Evolutionary conservation across 2,888 invertebrate species (phyloP).

Genomic region (Orgyia antiqua): DNA sequence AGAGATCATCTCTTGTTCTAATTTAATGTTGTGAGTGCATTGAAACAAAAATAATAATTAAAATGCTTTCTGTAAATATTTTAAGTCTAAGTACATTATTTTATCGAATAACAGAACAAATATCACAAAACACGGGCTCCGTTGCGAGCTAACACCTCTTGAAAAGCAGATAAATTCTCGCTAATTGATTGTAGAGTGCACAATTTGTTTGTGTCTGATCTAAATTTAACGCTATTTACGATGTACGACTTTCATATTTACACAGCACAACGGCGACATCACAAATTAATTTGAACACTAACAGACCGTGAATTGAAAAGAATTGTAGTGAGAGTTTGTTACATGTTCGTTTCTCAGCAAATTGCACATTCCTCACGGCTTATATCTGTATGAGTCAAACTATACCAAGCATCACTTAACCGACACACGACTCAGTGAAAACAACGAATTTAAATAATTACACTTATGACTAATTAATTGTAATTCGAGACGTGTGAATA

Average conservation of each 20-base stretch:
- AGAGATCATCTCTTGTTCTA: no score
- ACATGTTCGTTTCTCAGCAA: conserved; percentile 24
- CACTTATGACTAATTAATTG: conserved; percentile 25
- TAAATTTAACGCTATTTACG: conserved; percentile 29
- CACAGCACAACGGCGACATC: conserved; percentile 14
- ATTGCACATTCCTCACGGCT: conserved; percentile 20
- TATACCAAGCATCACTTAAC: conserved; percentile 4
- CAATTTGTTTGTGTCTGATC: no score
- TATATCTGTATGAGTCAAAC: conserved; percentile 13
- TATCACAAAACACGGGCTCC: no score
- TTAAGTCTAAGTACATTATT: no score
- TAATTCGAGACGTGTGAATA: conserved; percentile 22
- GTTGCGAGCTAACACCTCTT: no score
- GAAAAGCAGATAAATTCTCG: no score
- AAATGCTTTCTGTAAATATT: no score
- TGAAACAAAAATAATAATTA: no score
- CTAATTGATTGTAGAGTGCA: no score
- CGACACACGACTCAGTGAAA: conserved; percentile 10
- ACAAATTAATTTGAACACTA: conserved; percentile 27
- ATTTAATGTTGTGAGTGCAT: no score
- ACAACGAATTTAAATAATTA: conserved; percentile 21
- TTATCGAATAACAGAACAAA: no score
- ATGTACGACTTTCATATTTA: conserved; percentile 18
- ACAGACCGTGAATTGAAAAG: conserved; percentile 29
- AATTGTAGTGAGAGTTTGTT: conserved; percentile 28